Evolutionary conservation across 2,797 vertebrate genomes (phyloP).

Genomic region (Gambelia wislizenii): DNA sequence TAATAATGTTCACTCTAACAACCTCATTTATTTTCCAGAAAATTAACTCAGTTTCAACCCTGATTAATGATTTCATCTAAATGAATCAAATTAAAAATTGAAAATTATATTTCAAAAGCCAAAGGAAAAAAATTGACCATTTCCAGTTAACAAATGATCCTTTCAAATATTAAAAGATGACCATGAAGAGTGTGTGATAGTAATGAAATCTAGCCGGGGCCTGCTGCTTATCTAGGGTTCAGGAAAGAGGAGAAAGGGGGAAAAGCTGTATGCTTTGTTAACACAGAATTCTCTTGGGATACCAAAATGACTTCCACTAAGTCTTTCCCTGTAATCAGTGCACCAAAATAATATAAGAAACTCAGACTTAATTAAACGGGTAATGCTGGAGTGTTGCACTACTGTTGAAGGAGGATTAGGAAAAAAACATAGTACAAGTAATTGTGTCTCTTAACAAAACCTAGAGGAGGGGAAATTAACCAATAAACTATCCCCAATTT

Average conservation of each 20-base stretch:
- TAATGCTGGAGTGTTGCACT: conserved; percentile 67
- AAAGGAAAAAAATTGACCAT: conserved; percentile 91
- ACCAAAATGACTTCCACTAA: conserved; percentile 75
- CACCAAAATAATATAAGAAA: conserved; percentile 75
- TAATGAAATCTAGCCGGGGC: conserved; percentile 86
- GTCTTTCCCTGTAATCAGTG: conserved; percentile 74
- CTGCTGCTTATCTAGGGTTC: conserved; percentile 81
- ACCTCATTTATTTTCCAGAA: conserved; percentile 99
- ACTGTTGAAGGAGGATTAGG: conserved; percentile 71
- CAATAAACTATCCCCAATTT: conserved; percentile 46
- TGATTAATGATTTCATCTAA: conserved; percentile 99
- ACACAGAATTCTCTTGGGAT: conserved; percentile 77
- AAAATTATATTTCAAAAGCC: conserved; percentile 99
- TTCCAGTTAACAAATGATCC: conserved; percentile 99
- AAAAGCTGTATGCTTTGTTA: conserved; percentile 76
- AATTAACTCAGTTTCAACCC: conserved; percentile 99
- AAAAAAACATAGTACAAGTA: conserved; percentile 69
- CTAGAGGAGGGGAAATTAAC: conserved; percentile 52
- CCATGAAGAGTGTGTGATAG: conserved; percentile 81
- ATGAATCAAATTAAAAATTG: conserved; percentile 99
- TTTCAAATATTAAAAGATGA: conserved; percentile 99
- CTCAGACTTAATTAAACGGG: conserved; percentile 77
- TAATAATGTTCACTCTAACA: conserved; percentile 97
- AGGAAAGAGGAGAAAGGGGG: conserved; percentile 65
- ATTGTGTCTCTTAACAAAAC: conserved; percentile 70